Evolutionary conservation across 2,888 invertebrate genomes (phyloP), one percentile per base, ranked within the genome.

Genomic region (Zeuzera pyrina): DNA sequence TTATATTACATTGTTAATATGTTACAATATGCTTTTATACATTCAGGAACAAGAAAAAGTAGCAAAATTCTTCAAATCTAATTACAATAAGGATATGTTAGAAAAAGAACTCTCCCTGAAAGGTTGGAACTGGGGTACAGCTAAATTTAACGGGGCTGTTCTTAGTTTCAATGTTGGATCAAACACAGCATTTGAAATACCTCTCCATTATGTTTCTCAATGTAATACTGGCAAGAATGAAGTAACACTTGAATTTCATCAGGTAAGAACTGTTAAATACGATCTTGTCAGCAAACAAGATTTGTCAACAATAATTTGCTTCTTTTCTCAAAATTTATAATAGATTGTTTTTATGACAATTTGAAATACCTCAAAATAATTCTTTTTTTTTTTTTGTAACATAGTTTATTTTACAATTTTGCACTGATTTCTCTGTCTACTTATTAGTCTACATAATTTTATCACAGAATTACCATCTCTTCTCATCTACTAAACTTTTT

Each of bases 101-200:
- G 95, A 95, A 54, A 94, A 94, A 54, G 98, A 99, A 57, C 74
- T 97, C 31, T 94, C 96, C 42, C 85, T 98, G 1, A 97, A 96
- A 66, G 99, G 99, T 1, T 99, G 98, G 98, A 99, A 99, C 72
- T 99, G 98, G 96, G 99, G 99, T 15, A 93, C 94, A 0, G 95
- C 96, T 0, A 93, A 94, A 50, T 98, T 99, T 62, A 90, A 90
- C 50, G 98, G 95, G 2, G 91, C 94, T 0, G 89, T 93, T 1
- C 72, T 95, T 1, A 92, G 91, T 57, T 95, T 93, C 58, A 94
- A 95, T 62, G 90, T 95, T 24, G 93, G 92, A 2, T 85, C 87
- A 15, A 88, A 91, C 47, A 91, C 93, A 8, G 94, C 95, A 0
- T 98, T 99, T 84, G 99, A 99, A 76, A 92, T 99, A 45, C 99